These are phyloP conservation scores for Poicephalus meyeri DNA, from an alignment of 2,113 vertebrate species.

Conservation along the genomic window DNA sequence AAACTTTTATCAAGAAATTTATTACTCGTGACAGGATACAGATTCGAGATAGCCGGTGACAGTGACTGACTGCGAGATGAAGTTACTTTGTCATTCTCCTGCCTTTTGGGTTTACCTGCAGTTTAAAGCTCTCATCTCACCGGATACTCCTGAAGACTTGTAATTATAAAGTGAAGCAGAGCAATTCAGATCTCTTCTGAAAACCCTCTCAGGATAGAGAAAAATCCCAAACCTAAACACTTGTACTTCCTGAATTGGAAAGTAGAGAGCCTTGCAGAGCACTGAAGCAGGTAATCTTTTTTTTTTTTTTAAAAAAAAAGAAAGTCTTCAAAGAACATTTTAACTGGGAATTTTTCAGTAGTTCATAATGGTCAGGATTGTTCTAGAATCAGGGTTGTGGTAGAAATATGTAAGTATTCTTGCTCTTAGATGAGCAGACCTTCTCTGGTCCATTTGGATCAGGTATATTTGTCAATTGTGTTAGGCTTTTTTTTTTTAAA, in stretches of 20 bases:
- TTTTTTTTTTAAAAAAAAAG: not conserved
- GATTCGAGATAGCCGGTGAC: too few relatives aligned
- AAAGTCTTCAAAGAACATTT: not conserved
- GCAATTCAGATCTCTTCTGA: not conserved
- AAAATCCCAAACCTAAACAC: not conserved
- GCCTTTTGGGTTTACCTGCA: not conserved
- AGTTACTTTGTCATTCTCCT: not conserved
- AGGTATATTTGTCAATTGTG: not conserved
- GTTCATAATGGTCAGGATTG: not conserved
- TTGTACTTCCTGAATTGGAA: not conserved
- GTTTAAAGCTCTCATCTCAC: not conserved
- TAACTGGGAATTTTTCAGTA: not conserved
- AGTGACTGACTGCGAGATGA: too few relatives aligned
- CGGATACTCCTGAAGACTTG: not conserved
- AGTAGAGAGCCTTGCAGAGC: not conserved
- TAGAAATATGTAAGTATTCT: not conserved
- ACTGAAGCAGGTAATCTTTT: not conserved
- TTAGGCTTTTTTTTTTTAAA: not conserved
- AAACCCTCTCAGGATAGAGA: not conserved
- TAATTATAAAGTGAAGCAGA: not conserved
- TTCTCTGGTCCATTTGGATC: not conserved
- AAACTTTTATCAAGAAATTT: too few relatives aligned
- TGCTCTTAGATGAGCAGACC: not conserved
- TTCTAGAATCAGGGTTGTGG: not conserved
- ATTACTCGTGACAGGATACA: too few relatives aligned